Percentiles rank a stretch among this genome's conserved stretches.
These are phyloP conservation scores for Thereva nobilitata DNA, from an alignment of 2,888 invertebrate species.

Conservation along the genomic window DNA sequence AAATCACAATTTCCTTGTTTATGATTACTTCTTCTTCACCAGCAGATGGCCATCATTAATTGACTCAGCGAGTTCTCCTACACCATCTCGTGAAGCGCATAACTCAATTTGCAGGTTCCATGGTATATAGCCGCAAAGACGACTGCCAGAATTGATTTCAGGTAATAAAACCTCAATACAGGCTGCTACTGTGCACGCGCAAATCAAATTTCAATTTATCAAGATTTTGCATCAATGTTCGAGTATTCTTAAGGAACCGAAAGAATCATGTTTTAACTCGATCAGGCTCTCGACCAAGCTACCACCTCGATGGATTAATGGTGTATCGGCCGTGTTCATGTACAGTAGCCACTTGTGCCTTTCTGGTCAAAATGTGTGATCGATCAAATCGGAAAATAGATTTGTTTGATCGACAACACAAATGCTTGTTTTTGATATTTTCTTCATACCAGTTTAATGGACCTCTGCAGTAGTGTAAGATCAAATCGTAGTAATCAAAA, in stretches of 20 bases:
- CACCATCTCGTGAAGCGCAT: neutral
- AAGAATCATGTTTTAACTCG: slow-evolving; percentile 9
- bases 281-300: neutral
- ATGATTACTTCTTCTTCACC: slow-evolving; percentile 25
- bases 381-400: slow-evolving; percentile 25
- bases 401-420: slow-evolving; percentile 19
- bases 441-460: no score
- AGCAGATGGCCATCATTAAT: slow-evolving; percentile 23
- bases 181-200: slow-evolving; percentile 29
- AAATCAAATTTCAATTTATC: slow-evolving; percentile 36
- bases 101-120: slow-evolving; percentile 21
- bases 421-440: neutral
- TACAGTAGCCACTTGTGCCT: slow-evolving; percentile 16
- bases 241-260: neutral
- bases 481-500: no score
- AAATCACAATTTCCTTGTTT: neutral
- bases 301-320: slow-evolving; percentile 11
- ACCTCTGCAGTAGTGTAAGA: no score
- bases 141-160: slow-evolving; percentile 24
- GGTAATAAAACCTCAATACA: slow-evolving; percentile 26
- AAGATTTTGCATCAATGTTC: slow-evolving; percentile 26
- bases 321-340: slow-evolving; percentile 2
- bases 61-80: slow-evolving; percentile 5
- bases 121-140: slow-evolving; percentile 12
- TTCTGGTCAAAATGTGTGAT: slow-evolving; percentile 30